Evolutionary conservation across 1,140 invertebrate species (phyloP).

Genomic region (Ladona fulva): DNA sequence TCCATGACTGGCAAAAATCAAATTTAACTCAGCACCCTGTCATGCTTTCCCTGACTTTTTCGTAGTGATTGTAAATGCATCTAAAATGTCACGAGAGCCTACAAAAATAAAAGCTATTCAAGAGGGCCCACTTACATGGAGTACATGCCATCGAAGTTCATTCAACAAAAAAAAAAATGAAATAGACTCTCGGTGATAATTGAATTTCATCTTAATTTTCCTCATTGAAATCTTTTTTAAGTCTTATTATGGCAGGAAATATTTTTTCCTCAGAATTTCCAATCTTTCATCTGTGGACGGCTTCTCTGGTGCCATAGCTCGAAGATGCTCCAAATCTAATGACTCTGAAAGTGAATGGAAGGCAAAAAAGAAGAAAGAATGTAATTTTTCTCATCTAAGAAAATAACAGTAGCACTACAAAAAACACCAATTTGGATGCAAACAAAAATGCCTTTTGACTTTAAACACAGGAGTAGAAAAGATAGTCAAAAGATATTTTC

Average conservation of each 20-base stretch:
- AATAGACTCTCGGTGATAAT: neutral
- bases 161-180: neutral
- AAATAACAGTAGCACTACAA: neutral
- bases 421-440: no score
- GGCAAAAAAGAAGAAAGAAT: neutral
- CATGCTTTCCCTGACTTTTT: slow-evolving; percentile 4
- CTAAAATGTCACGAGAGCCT: neutral
- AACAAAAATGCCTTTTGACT: no score
- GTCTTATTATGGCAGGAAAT: neutral
- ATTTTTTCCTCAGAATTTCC: slow-evolving; percentile 2
- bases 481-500: no score
- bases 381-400: neutral
- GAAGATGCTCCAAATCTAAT: neutral
- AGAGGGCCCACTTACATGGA: neutral
- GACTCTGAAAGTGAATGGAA: neutral
- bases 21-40: slow-evolving; percentile 3
- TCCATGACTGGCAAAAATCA: neutral
- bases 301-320: slow-evolving; percentile 1
- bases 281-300: slow-evolving; percentile 4
- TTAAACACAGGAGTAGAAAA: no score
- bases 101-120: slow-evolving; percentile 3
- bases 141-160: neutral
- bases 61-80: neutral
- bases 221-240: neutral
- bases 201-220: neutral